These are phyloP conservation scores for Isurus oxyrinchus DNA, from an alignment of 2,113 vertebrate species.

Conservation along the genomic window DNA sequence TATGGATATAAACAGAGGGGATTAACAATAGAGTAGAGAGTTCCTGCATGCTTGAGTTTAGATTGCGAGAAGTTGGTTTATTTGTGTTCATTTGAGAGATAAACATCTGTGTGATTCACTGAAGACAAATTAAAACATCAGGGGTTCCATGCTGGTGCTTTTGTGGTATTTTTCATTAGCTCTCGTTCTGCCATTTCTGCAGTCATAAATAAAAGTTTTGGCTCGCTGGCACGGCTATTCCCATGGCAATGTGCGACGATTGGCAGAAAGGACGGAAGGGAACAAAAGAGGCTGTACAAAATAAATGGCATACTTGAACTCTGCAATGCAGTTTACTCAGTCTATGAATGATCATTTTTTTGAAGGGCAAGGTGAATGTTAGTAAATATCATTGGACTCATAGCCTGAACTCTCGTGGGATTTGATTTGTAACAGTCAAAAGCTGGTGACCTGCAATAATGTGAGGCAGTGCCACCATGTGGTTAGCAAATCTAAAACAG, in stretches of 20 bases:
- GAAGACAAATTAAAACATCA: conserved; percentile 58
- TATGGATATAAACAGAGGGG: conserved; percentile 49
- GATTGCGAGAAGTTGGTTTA: conserved; percentile 49
- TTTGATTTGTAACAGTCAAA: neutral
- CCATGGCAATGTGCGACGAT: conserved; percentile 48
- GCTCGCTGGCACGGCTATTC: conserved; percentile 46
- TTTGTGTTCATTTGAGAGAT: conserved; percentile 54
- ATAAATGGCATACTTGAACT: conserved; percentile 45
- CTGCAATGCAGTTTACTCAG: conserved; percentile 48
- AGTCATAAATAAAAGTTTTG: conserved; percentile 48
- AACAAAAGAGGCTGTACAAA: conserved; percentile 43
- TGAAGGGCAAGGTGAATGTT: conserved; percentile 40
- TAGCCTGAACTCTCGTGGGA: neutral
- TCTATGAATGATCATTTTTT: conserved; percentile 44
- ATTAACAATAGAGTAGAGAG: conserved; percentile 47
- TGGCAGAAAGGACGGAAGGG: conserved; percentile 48
- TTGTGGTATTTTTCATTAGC: conserved; percentile 43
- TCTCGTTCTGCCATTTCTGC: conserved; percentile 44
- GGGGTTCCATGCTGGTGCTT: conserved; percentile 45
- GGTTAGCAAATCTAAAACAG: conserved; percentile 24
- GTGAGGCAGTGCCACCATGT: conserved; percentile 34
- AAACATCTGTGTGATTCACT: conserved; percentile 56
- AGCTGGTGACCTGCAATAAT: neutral
- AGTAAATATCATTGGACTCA: neutral
- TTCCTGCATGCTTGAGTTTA: conserved; percentile 50